Base-by-base conservation (phyloP, 2,888 invertebrate genomes). In the Drosophila bunnanda region DNA sequence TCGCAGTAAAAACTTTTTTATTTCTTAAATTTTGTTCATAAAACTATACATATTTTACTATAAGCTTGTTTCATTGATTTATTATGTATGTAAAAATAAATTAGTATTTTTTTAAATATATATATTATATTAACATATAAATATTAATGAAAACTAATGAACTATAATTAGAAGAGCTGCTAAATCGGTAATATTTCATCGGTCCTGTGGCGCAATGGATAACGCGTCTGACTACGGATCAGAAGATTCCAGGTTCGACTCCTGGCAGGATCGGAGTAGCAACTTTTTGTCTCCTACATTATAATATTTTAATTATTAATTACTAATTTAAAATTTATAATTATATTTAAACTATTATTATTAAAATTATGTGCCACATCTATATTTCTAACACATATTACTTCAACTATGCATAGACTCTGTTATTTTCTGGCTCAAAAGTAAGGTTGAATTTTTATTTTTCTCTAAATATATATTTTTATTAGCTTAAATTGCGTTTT, bases 151-250 rank as follows among this genome's bases (percentile, higher is more conserved):
- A n/a, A n/a, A n/a, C n/a, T n/a, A n/a, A n/a, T n/a, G 25, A 25
- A 25, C 0, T 34, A 34, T 5, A 12, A 4, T 13, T 34, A 13
- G 12, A 4, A 13, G 13, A 13, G 12, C 4, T 34, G 10, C 4
- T 1, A 34, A 12, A 13, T 13, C 34, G 34, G 4, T 34, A 13
- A 10, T 0, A 13, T 10, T 34, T 10, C 12, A 50, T 20, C 50
- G 92, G 92, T 92, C 92, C 91, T 92, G 92, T 92, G 92, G 92
- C 92, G 92, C 92, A 92, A 92, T 92, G 92, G 92, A 92, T 92
- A 92, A 92, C 92, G 92, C 92, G 91, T 92, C 91, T 91, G 91
- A 92, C 91, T 92, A 91, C 92, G 91, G 92, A 91, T 92, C 90
- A 92, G 91, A 91, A 92, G 92, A 92, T 91, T 92, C 92, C 91